Conservation (phyloP, 1,140 invertebrate genomes). For the Propsilocerus akamusi region DNA sequence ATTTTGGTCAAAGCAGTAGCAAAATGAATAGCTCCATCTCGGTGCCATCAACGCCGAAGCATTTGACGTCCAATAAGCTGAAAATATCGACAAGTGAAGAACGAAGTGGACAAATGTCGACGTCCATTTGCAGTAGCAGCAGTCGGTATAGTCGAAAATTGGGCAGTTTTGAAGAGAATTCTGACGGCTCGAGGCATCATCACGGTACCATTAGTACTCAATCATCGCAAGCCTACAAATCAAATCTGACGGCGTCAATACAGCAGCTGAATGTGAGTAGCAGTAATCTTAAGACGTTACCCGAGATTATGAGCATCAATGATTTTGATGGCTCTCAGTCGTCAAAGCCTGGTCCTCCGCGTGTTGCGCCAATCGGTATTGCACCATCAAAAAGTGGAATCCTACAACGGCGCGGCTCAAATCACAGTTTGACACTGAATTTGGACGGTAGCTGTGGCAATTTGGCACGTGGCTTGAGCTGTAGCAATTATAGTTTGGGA, state of each 20-base stretch:
- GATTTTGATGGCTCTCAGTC: constrained; percentile 29
- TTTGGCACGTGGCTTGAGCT: constrained; percentile 19
- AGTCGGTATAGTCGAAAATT: neutral
- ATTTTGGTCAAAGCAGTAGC: neutral
- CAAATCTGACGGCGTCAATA: constrained; percentile 27
- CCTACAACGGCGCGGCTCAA: constrained; percentile 16
- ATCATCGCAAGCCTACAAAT: constrained; percentile 15
- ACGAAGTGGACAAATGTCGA: neutral
- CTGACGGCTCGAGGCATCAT: neutral
- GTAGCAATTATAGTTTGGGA: constrained; percentile 28
- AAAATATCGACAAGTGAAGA: constrained; percentile 4
- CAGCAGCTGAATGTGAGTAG: constrained; percentile 33
- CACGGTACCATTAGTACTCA: neutral
- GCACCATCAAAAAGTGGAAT: constrained; percentile 19
- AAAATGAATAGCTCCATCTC: constrained; percentile 22
- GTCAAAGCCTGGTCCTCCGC: too few species aligned
- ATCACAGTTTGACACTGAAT: constrained; percentile 17
- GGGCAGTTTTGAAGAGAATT: constrained; percentile 1
- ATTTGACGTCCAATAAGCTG: constrained; percentile 13
- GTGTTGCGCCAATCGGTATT: neutral
- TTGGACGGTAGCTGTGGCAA: constrained; percentile 9
- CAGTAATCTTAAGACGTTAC: constrained; percentile 41
- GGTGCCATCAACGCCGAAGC: constrained; percentile 29
- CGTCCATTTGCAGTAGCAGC: neutral
- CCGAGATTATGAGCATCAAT: constrained; percentile 41